Evolutionary conservation across 2,888 invertebrate species (phyloP), one percentile per base, ranked within the genome.

Genomic region (Chromoteleia sp.): DNA sequence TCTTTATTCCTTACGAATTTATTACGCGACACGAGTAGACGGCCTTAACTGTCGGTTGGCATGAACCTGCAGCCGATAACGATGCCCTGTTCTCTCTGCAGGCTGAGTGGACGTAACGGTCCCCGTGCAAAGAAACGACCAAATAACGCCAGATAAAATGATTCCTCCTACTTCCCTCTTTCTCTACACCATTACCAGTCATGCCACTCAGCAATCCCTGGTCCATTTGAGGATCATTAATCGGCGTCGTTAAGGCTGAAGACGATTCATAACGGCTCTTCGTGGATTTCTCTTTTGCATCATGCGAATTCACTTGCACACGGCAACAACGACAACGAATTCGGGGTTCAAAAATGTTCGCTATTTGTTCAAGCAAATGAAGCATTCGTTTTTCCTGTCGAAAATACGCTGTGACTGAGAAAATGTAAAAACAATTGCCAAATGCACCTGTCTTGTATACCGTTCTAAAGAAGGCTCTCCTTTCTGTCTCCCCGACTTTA

Each of bases 1-100:
- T 87, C 89, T 89, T 88, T 88, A 88, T 89, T 90, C 89, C 86
- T 84, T 86, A 87, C 88, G 87, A 89, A 90, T 91, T 91, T 91
- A 91, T 91, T 88, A 88, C 90, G 84, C 83, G 86, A 85, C 82
- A 83, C 86, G 85, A 86, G 83, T 85, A 83, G 84, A 83, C 86
- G 85, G 85, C 86, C 88, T 88, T 90, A 91, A 91, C 91, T 90
- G 89, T 88, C 87, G 85, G 85, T 86, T 87, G 87, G 89, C 91
- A 91, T 91, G 91, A 90, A 91, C 88, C 88, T 86, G 86, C 84
- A 84, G 76, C 82, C 86, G 88, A 88, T 88, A 88, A 88, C 87
- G 83, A 87, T 74, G 65, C 61, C 36, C 76, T 71, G 81, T 67
- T 52, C 73, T 65, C 70, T 78, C 74, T 43, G 56, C 43, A 67